Conservation (phyloP, 2,797 vertebrate genomes). For the Carcharodon carcharias region DNA sequence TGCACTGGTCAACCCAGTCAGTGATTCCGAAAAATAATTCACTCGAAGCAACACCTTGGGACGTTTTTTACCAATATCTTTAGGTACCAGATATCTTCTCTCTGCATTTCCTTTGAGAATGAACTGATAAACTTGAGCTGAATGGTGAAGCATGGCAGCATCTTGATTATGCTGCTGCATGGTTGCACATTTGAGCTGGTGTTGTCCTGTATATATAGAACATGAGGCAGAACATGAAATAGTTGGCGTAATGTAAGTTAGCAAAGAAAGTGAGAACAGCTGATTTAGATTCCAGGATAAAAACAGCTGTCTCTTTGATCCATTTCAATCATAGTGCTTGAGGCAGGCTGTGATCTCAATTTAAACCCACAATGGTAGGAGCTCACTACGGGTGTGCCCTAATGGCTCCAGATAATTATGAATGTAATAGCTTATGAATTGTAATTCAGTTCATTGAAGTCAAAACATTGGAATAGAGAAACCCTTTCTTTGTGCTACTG, state of each 20-base stretch:
- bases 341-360: not conserved
- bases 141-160: not conserved
- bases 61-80: too few relatives aligned
- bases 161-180: not conserved
- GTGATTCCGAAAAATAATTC: not conserved
- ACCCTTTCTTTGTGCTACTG: not conserved
- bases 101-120: not conserved
- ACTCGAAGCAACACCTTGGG: not conserved
- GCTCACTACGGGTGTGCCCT: not conserved
- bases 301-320: constrained; percentile 22
- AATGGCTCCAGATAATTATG: not conserved
- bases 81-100: not conserved
- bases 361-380: not conserved
- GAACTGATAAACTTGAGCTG: not conserved
- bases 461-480: not conserved
- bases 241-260: not conserved
- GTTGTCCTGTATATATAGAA: not conserved
- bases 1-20: not conserved
- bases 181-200: not conserved
- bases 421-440: not conserved
- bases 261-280: not conserved
- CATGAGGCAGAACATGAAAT: not conserved
- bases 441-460: not conserved
- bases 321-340: not conserved
- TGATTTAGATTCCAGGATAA: not conserved